Evolutionary conservation across 2,888 invertebrate genomes (phyloP).

Genomic region (Silvanus unidentatus): DNA sequence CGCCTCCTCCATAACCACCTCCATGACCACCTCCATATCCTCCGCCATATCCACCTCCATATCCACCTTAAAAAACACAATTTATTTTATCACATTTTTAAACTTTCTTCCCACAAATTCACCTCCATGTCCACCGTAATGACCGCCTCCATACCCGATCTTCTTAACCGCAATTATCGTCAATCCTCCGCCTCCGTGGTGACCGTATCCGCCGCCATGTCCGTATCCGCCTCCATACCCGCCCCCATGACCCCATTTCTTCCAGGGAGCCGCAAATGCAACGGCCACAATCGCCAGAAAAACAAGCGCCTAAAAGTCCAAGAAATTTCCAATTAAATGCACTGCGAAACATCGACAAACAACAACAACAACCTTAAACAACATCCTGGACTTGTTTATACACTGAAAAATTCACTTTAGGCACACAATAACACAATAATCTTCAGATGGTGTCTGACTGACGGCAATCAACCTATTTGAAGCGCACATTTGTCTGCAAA

Average conservation of each 20-base stretch:
- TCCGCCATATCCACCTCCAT: conserved; percentile 10
- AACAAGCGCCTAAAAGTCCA: no score
- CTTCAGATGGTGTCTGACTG: no score
- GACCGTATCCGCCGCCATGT: conserved; percentile 16
- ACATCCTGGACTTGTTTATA: no score
- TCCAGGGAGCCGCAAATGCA: no score
- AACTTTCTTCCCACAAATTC: conserved; percentile 1
- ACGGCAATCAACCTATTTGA: no score
- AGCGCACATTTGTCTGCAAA: no score
- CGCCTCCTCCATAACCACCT: conserved; percentile 11
- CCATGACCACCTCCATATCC: conserved; percentile 11
- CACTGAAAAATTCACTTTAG: no score
- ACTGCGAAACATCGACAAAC: background rate
- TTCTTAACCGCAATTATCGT: conserved; percentile 2
- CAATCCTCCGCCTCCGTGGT: conserved; percentile 9
- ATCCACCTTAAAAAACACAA: no score
- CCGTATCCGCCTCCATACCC: conserved; percentile 14
- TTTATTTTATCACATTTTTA: no score
- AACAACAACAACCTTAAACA: no score
- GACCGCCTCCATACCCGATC: conserved; percentile 10
- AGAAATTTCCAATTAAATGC: background rate
- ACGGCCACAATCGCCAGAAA: no score
- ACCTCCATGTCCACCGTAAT: conserved; percentile 12
- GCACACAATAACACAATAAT: no score
- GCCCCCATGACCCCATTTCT: conserved; percentile 7